phyloP scores from a whole-genome alignment of 2,113 vertebrate genomes.

The Dipodomys merriami region DNA sequence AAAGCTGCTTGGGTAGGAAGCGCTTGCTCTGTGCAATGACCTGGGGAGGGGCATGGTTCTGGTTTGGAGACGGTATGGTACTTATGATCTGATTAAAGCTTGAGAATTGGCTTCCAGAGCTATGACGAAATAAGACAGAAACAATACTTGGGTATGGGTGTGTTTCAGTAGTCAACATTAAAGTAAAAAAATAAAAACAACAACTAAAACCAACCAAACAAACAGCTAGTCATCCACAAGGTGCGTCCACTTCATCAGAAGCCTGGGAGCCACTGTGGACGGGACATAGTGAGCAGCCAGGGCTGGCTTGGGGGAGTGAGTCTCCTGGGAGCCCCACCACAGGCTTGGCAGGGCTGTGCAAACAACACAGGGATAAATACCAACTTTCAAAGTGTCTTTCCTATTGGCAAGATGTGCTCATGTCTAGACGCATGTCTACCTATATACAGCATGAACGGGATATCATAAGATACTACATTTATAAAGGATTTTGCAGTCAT shows the following conservation, averaged over 20 bases:
- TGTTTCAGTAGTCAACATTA: neutral
- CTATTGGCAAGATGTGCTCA: neutral
- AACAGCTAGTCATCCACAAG: neutral
- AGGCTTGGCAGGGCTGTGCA: neutral
- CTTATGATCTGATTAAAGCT: constrained; percentile 15
- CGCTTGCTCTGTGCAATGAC: neutral
- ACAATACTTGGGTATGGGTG: neutral
- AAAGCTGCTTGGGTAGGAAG: neutral
- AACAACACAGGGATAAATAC: neutral
- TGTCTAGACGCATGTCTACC: neutral
- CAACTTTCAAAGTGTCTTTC: neutral
- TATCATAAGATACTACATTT: neutral
- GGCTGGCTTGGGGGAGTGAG: neutral
- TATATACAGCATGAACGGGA: neutral
- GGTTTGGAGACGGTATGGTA: neutral
- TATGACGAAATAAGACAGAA: constrained; percentile 26
- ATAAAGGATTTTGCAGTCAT: neutral
- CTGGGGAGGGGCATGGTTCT: neutral
- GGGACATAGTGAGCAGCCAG: neutral
- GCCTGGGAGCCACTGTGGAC: neutral
- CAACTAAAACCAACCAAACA: neutral
- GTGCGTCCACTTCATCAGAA: neutral
- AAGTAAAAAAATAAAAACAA: neutral
- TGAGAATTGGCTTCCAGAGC: neutral
- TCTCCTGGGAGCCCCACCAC: neutral